phyloP scores from a whole-genome alignment of 2,113 vertebrate genomes.

The Cyanoderma ruficeps region DNA sequence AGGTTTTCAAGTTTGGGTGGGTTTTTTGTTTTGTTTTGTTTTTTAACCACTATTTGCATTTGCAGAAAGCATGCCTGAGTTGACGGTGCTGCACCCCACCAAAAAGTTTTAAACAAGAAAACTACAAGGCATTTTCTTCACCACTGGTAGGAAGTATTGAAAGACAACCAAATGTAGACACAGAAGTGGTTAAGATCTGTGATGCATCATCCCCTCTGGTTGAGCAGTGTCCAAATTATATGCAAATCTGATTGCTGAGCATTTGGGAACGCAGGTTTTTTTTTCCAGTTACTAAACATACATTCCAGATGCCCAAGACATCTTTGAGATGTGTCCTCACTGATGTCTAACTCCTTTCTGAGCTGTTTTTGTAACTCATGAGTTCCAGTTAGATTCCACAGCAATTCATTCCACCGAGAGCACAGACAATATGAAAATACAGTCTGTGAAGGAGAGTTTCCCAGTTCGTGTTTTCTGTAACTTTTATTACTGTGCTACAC shows the following conservation, averaged over 20 bases:
- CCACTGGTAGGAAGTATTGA: not conserved
- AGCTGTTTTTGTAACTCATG: not conserved
- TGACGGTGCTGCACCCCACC: not conserved
- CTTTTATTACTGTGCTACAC: not conserved
- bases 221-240: not conserved
- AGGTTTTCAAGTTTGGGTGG: not conserved
- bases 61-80: not conserved
- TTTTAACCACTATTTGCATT: not conserved
- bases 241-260: not conserved
- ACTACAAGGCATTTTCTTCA: not conserved
- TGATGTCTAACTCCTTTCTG: not conserved
- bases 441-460: not conserved
- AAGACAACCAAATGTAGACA: not conserved
- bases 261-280: not conserved
- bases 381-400: not conserved
- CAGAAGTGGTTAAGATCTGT: not conserved
- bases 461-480: not conserved
- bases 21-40: not conserved
- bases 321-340: not conserved
- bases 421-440: not conserved
- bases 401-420: not conserved
- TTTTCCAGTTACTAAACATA: not conserved
- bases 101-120: not conserved
- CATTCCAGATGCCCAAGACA: not conserved
- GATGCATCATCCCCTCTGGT: not conserved